Evolutionary conservation across 2,113 vertebrate species (phyloP).

Genomic region (Scomber scombrus): DNA sequence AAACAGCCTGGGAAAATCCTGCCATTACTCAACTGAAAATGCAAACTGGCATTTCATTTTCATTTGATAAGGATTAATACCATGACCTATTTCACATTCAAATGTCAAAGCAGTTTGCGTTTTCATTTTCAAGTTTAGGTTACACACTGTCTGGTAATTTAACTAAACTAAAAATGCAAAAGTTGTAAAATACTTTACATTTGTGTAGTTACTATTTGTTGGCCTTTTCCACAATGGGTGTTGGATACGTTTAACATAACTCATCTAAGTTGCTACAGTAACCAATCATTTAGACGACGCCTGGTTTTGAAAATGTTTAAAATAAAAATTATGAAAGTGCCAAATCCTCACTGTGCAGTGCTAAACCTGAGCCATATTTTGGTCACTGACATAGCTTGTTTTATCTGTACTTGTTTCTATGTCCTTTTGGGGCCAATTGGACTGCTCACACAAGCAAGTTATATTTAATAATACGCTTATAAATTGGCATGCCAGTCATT

Average conservation of each 20-base stretch:
- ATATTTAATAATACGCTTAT: slow-evolving; percentile 32
- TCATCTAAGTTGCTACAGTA: background rate
- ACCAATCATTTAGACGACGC: background rate
- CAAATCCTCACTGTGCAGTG: background rate
- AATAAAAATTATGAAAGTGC: slow-evolving; percentile 4
- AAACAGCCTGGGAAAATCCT: background rate
- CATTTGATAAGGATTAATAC: background rate
- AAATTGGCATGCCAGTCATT: slow-evolving; percentile 43
- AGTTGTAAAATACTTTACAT: background rate
- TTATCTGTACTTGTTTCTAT: slow-evolving; percentile 1
- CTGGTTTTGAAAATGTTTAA: slow-evolving; percentile 12
- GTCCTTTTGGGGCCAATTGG: slow-evolving; percentile 20
- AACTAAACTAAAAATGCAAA: slow-evolving; percentile 7
- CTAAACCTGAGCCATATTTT: slow-evolving; percentile 7
- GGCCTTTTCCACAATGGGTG: background rate
- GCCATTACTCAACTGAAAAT: background rate
- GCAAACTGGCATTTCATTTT: slow-evolving; percentile 6
- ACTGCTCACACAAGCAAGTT: slow-evolving; percentile 7
- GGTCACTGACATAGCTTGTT: background rate
- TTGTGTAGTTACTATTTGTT: background rate
- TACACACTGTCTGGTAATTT: background rate
- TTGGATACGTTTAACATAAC: background rate
- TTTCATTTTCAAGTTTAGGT: slow-evolving; percentile 9
- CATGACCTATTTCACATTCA: slow-evolving; percentile 7
- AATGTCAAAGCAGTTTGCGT: slow-evolving; percentile 22